Evolutionary conservation across 2,113 vertebrate genomes (phyloP).

Genomic region (Parotia lawesii): DNA sequence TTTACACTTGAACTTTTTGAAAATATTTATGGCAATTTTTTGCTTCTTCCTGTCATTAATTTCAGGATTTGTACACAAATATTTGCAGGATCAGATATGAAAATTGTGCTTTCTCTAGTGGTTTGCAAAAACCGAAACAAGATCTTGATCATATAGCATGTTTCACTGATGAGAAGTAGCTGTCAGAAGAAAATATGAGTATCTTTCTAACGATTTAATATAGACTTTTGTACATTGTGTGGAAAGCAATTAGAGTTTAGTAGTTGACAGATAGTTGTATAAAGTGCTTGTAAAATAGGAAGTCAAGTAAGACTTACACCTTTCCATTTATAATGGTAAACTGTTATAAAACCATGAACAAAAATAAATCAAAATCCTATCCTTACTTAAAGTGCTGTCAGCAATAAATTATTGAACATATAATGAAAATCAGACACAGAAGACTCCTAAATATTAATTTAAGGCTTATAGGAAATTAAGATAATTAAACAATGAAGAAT

Average conservation of each 20-base stretch:
- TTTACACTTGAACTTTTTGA: background rate
- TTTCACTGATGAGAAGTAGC: background rate
- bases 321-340: background rate
- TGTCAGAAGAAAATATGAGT: background rate
- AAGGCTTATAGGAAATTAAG: background rate
- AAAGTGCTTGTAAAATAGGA: background rate
- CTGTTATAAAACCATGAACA: background rate
- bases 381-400: background rate
- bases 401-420: background rate
- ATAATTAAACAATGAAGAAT: background rate
- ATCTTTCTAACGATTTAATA: background rate
- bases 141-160: background rate
- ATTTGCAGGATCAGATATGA: background rate
- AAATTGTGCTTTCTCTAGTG: background rate
- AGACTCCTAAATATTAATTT: background rate
- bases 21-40: background rate
- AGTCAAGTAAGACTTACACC: background rate
- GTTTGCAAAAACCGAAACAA: background rate
- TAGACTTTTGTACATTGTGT: background rate
- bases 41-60: background rate
- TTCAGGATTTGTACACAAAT: background rate
- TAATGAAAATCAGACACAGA: background rate
- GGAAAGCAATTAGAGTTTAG: background rate
- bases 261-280: background rate
- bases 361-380: background rate